Percentiles rank a stretch among this genome's conserved stretches.
Evolutionary conservation across 1,140 invertebrate species (phyloP).

Genomic region (Drosophila erecta): DNA sequence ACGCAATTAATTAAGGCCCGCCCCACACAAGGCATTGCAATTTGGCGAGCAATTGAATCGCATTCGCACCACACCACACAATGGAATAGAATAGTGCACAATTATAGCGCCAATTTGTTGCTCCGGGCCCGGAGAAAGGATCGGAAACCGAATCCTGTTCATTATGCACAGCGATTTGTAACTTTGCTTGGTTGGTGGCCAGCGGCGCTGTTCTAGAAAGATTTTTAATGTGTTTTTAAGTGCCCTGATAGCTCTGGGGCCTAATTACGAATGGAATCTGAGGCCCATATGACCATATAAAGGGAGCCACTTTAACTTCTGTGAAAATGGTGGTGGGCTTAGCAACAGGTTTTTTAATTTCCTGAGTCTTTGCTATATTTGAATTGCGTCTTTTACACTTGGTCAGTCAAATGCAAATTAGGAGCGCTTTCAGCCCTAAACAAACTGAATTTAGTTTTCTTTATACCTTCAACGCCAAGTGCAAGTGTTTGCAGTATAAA

Average conservation of each 20-base stretch:
- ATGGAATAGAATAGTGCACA: slow-evolving; percentile 7
- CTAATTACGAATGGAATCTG: not conserved
- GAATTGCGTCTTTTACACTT: slow-evolving; percentile 15
- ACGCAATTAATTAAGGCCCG: slow-evolving; percentile 39
- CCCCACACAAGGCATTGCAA: slow-evolving; percentile 17
- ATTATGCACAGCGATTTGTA: slow-evolving; percentile 2
- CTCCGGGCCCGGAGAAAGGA: slow-evolving; percentile 1
- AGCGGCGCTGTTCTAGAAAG: too few relatives aligned
- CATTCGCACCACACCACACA: not conserved
- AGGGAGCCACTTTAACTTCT: slow-evolving; percentile 1
- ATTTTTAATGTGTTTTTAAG: too few relatives aligned
- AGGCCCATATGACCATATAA: too few relatives aligned
- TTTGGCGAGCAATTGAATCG: slow-evolving; percentile 49
- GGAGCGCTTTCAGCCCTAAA: too few relatives aligned
- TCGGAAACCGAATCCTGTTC: not conserved
- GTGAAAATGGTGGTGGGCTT: not conserved
- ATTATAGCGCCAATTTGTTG: slow-evolving; percentile 28
- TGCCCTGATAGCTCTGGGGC: too few relatives aligned
- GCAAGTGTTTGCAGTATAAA: not conserved
- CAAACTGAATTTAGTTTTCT: too few relatives aligned
- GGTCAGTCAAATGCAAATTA: not conserved
- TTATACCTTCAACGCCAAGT: not conserved
- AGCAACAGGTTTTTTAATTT: not conserved
- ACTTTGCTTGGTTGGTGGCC: not conserved
- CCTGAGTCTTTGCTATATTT: too few relatives aligned